Evolutionary conservation across 2,113 vertebrate genomes (phyloP), one percentile per base, ranked within the genome.

Genomic region (Uropsilus gracilis): DNA sequence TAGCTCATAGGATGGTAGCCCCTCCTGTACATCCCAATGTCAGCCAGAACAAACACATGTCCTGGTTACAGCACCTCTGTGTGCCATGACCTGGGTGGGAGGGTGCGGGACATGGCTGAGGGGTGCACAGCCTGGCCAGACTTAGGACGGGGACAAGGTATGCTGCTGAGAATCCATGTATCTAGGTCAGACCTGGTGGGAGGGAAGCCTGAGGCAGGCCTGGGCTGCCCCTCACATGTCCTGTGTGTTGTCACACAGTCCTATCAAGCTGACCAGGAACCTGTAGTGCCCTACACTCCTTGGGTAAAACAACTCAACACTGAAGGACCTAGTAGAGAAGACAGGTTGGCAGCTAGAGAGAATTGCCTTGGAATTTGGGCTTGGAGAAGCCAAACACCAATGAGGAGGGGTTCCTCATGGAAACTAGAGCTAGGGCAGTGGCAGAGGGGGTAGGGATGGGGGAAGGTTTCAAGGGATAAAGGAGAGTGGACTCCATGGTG

Each of bases 261-360:
- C 34, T 26, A 44, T 26, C 55, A 8, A 9, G 14, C 64, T 10
- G 50, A 20, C 80, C 5, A 34, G 26, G 68, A 55, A 24, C 20
- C 16, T 57, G 50, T 2, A 14, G 46, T 10, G 9, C 22, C 39
- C 22, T 24, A 0, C 0, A 6, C 69, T 2, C 20, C 24, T 8
- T 6, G 4, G 3, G 6, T 6, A n/a, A 34, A 17, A 22, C 0
- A 4, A 1, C 42, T 78, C 55, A 28, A 18, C 34, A 57, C 12
- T 48, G 34, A 61, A 89, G 22, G 34, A 30, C 16, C 8, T 4
- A 18, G 3, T 5, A 39, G 7, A 55, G 18, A 59, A 39, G 87
- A 17, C 2, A 46, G 20, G 6, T 18, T 46, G 66, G 53, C 10
- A 17, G 12, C 72, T 39, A 5, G 14, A 10, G 34, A 63, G 26